Evolutionary conservation across 2,113 vertebrate species (phyloP).

Genomic region (Rhinopithecus roxellana): DNA sequence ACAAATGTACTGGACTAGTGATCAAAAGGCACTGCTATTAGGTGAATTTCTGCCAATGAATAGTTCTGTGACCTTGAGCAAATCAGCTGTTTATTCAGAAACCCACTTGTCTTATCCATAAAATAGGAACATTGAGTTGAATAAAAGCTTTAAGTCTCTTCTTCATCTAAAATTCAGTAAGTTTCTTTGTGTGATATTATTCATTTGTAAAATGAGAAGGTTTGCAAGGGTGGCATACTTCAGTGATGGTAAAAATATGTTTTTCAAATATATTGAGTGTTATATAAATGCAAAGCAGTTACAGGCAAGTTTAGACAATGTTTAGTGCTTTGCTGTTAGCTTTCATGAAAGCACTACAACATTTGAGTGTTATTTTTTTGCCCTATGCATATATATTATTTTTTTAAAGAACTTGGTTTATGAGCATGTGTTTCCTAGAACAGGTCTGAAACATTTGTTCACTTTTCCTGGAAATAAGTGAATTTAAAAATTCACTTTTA

Average conservation of each 20-base stretch:
- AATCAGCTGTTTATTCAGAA: not conserved
- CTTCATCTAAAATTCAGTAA: conserved; percentile 25
- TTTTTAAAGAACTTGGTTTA: not conserved
- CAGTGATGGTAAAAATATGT: conserved; percentile 24
- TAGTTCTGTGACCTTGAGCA: not conserved
- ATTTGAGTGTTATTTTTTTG: conserved; percentile 2
- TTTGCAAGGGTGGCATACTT: conserved; percentile 46
- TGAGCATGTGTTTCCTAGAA: not conserved
- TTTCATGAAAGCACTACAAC: not conserved
- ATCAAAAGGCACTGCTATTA: not conserved
- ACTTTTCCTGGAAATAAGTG: not conserved
- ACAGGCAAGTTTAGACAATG: conserved; percentile 45
- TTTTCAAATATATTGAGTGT: conserved; percentile 54
- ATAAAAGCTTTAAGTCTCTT: not conserved
- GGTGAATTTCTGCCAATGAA: not conserved
- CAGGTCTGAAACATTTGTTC: not conserved
- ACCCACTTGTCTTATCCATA: not conserved
- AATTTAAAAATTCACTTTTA: not conserved
- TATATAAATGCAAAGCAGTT: conserved; percentile 71
- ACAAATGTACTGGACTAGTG: not conserved
- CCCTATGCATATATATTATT: not conserved
- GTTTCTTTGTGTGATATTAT: conserved; percentile 34
- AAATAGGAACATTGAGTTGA: not conserved
- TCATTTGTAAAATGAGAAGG: conserved; percentile 44
- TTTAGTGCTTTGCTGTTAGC: conserved; percentile 48